Conservation (phyloP, 64 coral and sea anemone genomes). For the Acropora yongei region DNA sequence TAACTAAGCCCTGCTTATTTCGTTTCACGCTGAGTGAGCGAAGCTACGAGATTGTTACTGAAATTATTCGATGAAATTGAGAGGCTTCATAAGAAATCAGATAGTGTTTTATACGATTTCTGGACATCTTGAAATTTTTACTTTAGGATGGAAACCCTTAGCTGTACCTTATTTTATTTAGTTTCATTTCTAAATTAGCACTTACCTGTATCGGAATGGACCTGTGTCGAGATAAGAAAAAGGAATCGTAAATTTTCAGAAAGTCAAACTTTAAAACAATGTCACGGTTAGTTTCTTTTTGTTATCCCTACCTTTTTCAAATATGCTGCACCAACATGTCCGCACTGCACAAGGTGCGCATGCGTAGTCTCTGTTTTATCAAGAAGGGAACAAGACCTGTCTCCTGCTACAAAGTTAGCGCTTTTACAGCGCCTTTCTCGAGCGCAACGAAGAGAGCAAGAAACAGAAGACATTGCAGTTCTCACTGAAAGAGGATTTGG, state of each 20-base stretch:
- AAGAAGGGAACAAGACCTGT: background rate
- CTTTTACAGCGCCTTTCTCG: slow-evolving; percentile 8
- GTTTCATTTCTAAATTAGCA: background rate
- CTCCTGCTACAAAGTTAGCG: background rate
- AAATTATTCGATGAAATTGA: too few species aligned
- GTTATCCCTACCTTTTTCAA: background rate
- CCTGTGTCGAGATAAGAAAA: background rate
- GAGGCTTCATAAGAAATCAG: too few species aligned
- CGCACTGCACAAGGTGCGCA: background rate
- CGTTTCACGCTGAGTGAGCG: too few species aligned
- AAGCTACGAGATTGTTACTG: too few species aligned
- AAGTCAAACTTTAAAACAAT: background rate
- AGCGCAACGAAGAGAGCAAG: background rate
- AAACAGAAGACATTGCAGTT: background rate
- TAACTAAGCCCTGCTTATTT: too few species aligned
- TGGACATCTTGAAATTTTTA: background rate
- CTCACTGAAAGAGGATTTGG: background rate
- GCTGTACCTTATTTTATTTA: background rate
- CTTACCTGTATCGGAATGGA: background rate
- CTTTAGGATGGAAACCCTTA: background rate
- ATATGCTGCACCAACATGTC: background rate
- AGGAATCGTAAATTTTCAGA: background rate
- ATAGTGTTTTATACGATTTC: too few species aligned
- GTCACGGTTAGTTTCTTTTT: background rate
- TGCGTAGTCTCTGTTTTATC: background rate